phyloP scores from a whole-genome alignment of 2,888 invertebrate genomes.

The Cheilosia grossa region DNA sequence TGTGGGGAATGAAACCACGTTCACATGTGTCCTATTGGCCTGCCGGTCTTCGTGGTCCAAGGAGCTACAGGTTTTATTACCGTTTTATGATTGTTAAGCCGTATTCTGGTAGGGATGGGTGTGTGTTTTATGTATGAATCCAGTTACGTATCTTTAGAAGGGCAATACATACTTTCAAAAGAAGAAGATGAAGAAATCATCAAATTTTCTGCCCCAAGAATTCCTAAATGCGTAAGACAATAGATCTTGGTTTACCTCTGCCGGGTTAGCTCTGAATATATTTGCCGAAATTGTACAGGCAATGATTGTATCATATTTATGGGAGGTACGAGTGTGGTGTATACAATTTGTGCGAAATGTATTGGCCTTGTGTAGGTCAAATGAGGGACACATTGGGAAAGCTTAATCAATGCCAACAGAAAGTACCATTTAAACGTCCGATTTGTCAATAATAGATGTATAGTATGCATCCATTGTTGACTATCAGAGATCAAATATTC shows the following conservation, averaged over 20 bases:
- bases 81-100: conserved; percentile 35
- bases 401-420: conserved; percentile 5
- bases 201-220: conserved; percentile 48
- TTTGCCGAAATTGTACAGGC: conserved; percentile 15
- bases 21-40: conserved; percentile 21
- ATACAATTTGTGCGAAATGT: background rate
- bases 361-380: conserved; percentile 1
- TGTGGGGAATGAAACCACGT: conserved; percentile 17
- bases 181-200: conserved; percentile 55
- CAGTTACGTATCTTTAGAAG: conserved; percentile 37
- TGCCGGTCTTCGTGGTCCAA: conserved; percentile 10
- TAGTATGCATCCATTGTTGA: conserved; percentile 30
- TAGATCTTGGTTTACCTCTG: conserved; percentile 5
- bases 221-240: conserved; percentile 36
- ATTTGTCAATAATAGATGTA: conserved; percentile 26
- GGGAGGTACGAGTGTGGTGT: background rate
- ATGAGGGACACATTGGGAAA: conserved; percentile 9
- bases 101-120: conserved; percentile 2
- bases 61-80: conserved; percentile 57
- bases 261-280: conserved; percentile 2
- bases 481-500: conserved; percentile 10
- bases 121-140: conserved; percentile 36
- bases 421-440: conserved; percentile 25
- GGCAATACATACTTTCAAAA: conserved; percentile 13
- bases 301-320: conserved; percentile 25